Base-by-base conservation (phyloP, 2,113 vertebrate species). In the Elephantulus edwardii region DNA sequence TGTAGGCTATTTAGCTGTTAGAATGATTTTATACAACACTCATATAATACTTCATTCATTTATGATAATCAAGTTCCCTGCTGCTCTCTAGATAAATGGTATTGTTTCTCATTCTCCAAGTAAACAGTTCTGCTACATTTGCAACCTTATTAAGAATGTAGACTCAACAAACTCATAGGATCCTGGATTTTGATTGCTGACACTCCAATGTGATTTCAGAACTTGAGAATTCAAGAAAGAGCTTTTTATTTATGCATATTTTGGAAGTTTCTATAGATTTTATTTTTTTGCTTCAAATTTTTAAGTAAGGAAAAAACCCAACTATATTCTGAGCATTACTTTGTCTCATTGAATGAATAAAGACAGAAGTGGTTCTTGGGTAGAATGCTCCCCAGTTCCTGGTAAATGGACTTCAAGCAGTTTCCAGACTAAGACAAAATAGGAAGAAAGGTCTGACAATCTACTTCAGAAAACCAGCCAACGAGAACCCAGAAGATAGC, bases 141-240 rank as follows among this genome's bases (percentile, higher is more conserved):
- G 78, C 8, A 75, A 19, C 13, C 26, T 66, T 46, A 54, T 0
- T 64, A 83, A 66, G 38, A 90, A 94, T 30, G 48, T 8, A 66
- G 82, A 72, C 6, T 85, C 40, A 82, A 44, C 13, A 83, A 70
- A 78, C 6, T 80, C 48, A 88, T 30, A 80, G 35, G 44, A 83
- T 56, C 3, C 44, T 83, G 75, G 35, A 24, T 90, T 93, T 76
- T 70, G 42, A 86, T n/a, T 26, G 30, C 42, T 68, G 35, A 91
- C 44, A 90, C 91, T 77, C 70, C 20, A 82, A 12, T 74, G 82
- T 81, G 50, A 83, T 66, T 90, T 85, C 66, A 91, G 30, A 40
- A 94, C 7, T 40, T 80, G 17, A n/a, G 5, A 90, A 89, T 91
- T 89, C 33, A 70, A 81, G 9, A 30, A 74, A 86, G 20, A 17